phyloP scores from a whole-genome alignment of 2,113 vertebrate genomes.

The human region GRCh38 chr4:96385501-96386000 shows the following conservation, averaged over 20 bases:
- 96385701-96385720: slow-evolving; percentile 49
- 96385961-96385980: background rate
- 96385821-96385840: background rate
- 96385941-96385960: background rate
- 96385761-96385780: slow-evolving; percentile 18
- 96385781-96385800: background rate
- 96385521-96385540: background rate
- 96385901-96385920: background rate
- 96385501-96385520: background rate
- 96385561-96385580: background rate
- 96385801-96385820: slow-evolving; percentile 21
- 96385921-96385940: background rate
- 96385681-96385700: slow-evolving; percentile 19
- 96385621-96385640: slow-evolving; percentile 44
- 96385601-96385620: background rate
- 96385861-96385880: slow-evolving; percentile 5
- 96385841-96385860: background rate
- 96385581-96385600: background rate
- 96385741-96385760: background rate
- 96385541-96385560: background rate
- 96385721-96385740: slow-evolving; percentile 6
- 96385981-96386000: slow-evolving; percentile 2
- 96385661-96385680: background rate
- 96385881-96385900: background rate
- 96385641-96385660: background rate